A percentile compares a stretch with the other conserved stretches of the same genome.
Evolutionary conservation across 2,888 invertebrate species (phyloP).

Genomic region (Laothoe populi): DNA sequence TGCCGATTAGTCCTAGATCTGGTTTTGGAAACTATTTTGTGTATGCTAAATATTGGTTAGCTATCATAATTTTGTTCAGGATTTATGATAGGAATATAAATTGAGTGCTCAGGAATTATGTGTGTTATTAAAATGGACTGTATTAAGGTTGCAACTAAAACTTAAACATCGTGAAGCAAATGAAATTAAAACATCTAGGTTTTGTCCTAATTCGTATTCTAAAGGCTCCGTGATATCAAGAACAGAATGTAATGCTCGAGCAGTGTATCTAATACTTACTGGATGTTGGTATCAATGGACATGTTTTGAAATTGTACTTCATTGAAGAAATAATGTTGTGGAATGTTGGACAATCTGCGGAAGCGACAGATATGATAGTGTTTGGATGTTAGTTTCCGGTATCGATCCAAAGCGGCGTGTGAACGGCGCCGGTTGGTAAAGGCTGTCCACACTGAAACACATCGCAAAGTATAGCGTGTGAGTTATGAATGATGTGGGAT

Average conservation of each 20-base stretch:
- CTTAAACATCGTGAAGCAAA: too few species aligned
- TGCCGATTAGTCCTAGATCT: conserved; percentile 9
- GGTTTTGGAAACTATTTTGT: neutral
- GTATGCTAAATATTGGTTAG: neutral
- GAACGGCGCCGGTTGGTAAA: conserved; percentile 15
- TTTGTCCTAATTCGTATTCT: too few species aligned
- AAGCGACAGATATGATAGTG: conserved; percentile 19
- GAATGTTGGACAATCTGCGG: conserved; percentile 23
- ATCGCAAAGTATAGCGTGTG: neutral
- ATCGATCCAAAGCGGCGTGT: conserved; percentile 18
- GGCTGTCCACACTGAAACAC: neutral
- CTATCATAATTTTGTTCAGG: neutral
- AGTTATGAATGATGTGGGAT: neutral
- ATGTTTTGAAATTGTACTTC: conserved; percentile 9
- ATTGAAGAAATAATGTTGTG: conserved; percentile 23
- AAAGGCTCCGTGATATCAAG: too few species aligned
- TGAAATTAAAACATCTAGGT: too few species aligned
- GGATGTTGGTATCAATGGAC: neutral
- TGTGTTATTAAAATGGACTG: neutral
- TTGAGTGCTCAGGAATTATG: neutral
- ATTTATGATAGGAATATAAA: conserved; percentile 1
- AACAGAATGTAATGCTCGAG: too few species aligned
- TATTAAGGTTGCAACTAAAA: conserved; percentile 3
- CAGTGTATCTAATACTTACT: neutral
- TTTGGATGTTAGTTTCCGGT: conserved; percentile 22